A percentile compares a stretch with the other conserved stretches of the same genome.
Evolutionary conservation across 1,140 invertebrate genomes (phyloP).

Genomic region (Reticulitermes speratus): DNA sequence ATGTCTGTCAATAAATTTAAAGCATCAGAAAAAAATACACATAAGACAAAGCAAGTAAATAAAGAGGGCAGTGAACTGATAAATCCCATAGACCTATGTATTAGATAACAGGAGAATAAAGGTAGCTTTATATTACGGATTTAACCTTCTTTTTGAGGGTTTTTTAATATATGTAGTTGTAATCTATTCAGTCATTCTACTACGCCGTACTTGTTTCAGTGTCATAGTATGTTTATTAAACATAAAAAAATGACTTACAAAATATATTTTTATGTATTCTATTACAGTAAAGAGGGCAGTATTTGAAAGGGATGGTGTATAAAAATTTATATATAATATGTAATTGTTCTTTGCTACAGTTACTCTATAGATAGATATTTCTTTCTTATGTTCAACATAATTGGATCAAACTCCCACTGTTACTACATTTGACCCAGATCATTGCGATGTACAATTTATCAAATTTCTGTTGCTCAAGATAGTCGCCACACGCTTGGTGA

Average conservation of each 20-base stretch:
- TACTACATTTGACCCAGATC: neutral
- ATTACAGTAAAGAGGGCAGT: neutral
- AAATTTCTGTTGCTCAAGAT: neutral
- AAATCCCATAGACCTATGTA: neutral
- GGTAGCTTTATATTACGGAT: neutral
- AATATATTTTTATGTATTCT: neutral
- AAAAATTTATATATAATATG: neutral
- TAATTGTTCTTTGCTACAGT: neutral
- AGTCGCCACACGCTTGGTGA: too few species aligned
- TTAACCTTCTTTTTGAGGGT: neutral
- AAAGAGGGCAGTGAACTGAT: neutral
- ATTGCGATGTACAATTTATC: neutral
- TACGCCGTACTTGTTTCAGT: neutral
- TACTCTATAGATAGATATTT: neutral
- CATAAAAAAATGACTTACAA: neutral
- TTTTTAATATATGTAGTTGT: neutral
- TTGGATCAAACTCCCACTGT: neutral
- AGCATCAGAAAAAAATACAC: neutral
- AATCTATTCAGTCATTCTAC: conserved; percentile 1
- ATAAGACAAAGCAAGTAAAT: neutral
- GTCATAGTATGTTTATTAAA: neutral
- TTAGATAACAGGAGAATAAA: neutral
- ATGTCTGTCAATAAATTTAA: neutral
- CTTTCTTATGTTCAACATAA: neutral
- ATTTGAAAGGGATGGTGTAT: neutral